Evolutionary conservation across 2,888 invertebrate genomes (phyloP), one percentile per base, ranked within the genome.

Genomic region (Tenthredo notha): DNA sequence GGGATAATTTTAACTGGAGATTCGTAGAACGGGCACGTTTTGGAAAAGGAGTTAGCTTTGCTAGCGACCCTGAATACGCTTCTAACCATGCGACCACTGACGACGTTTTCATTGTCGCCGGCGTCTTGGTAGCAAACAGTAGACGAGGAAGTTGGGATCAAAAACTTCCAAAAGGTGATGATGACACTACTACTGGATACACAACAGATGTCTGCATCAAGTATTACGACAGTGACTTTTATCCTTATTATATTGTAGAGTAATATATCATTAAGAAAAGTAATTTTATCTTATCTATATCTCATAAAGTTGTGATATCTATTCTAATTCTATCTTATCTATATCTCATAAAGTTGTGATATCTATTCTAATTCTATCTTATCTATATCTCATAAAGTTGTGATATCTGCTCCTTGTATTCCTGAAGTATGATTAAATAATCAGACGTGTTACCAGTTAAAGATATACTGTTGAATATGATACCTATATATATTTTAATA

Each of bases 221-320:
- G 37, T 78, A 78, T 10, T 54, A 58, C 6, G 78, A 78, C 37
- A 54, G 29, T 12, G 78, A 78, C 4, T 78, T 78, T 54, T 78
- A 78, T n/a, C 78, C 78, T 3, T 78, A 78, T 37, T 78, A 78
- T 29, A 78, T 78, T 47, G 37, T 75, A 75, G 37, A 70, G 37
- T 33, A 70, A n/a, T 37, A 18, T 7, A 37, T 15, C 9, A 25
- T 25, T 61, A 25, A 7, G 21, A 21, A 25, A 9, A 61, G 25
- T 61, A 2, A 61, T 25, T 61, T 12, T 25, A 25, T 25, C 25
- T 10, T 61, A 25, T 70, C 7, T 1, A 70, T 33, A 54, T 70
- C 33, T 70, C n/a, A 29, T 37, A 6, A 9, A 18, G 18, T 70
- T 70, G 5, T 61, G 21, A 61, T 25, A 25, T 25, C 21, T 37